A percentile compares a stretch with the other conserved stretches of the same genome.
Conservation (phyloP, 1,140 invertebrate genomes). For the Caerostris darwini region DNA sequence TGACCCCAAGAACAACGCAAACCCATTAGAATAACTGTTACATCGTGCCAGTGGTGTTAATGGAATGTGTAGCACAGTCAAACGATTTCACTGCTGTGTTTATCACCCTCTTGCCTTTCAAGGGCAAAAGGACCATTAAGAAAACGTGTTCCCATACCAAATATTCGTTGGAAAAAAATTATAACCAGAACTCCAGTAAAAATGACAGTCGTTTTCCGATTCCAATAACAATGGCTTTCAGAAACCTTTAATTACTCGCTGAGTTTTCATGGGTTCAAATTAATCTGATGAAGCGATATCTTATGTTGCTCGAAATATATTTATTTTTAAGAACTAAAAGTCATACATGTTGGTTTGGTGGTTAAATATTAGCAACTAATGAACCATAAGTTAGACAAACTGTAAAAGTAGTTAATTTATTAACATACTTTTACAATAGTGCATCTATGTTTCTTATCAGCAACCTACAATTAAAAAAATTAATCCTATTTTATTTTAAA, state of each 20-base stretch:
- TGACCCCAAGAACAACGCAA: not conserved
- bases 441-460: too few species aligned
- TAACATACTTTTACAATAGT: too few species aligned
- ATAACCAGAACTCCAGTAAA: not conserved
- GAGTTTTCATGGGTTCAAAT: not conserved
- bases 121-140: slow-evolving; percentile 42
- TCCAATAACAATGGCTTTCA: not conserved
- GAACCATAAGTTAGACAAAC: too few species aligned
- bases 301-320: not conserved
- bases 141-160: not conserved
- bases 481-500: too few species aligned
- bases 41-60: slow-evolving; percentile 7
- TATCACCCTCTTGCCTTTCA: slow-evolving; percentile 12
- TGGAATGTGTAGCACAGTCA: slow-evolving; percentile 37
- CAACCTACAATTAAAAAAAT: too few species aligned
- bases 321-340: too few species aligned
- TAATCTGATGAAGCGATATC: not conserved
- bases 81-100: slow-evolving; percentile 5
- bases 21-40: not conserved
- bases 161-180: too few species aligned
- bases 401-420: too few species aligned
- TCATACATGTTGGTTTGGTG: too few species aligned
- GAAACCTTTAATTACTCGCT: not conserved
- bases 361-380: too few species aligned
- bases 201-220: not conserved